Conservation (phyloP, 2,888 invertebrate genomes). For the Deroplatys truncata region DNA sequence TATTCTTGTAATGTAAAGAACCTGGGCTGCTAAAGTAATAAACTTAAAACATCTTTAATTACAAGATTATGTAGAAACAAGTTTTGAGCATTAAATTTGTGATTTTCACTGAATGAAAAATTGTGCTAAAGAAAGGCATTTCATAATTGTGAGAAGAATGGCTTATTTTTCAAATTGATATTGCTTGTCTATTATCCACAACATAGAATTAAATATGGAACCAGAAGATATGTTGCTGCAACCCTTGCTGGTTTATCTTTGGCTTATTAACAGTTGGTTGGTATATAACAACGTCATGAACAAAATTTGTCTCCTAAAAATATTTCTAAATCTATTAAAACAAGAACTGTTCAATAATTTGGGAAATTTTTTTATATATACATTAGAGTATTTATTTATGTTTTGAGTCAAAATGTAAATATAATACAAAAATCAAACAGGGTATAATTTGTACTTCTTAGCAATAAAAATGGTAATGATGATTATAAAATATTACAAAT, state of each 20-base stretch:
- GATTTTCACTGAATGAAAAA: no score
- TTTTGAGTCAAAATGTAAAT: background rate
- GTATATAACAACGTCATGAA: background rate
- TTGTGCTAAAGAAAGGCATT: no score
- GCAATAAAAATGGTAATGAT: background rate
- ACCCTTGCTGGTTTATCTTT: background rate
- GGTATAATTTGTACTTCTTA: background rate
- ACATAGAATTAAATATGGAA: no score
- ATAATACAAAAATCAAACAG: background rate
- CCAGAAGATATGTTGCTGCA: background rate
- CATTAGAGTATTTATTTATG: background rate
- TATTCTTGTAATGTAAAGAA: no score
- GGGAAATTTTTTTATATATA: background rate
- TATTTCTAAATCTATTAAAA: background rate
- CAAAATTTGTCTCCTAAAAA: background rate
- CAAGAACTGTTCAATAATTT: background rate
- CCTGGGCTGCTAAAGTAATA: no score
- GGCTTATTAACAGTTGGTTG: background rate
- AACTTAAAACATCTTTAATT: no score
- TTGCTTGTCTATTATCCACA: no score
- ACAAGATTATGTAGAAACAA: no score
- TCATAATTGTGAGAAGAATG: no score
- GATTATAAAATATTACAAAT: background rate
- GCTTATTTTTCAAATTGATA: no score
- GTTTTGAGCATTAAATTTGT: no score